A percentile compares a stretch with the other conserved stretches of the same genome.
Conservation (phyloP, 53 echinoderm and acorn worm genomes). For the Echinometra lucunter region DNA sequence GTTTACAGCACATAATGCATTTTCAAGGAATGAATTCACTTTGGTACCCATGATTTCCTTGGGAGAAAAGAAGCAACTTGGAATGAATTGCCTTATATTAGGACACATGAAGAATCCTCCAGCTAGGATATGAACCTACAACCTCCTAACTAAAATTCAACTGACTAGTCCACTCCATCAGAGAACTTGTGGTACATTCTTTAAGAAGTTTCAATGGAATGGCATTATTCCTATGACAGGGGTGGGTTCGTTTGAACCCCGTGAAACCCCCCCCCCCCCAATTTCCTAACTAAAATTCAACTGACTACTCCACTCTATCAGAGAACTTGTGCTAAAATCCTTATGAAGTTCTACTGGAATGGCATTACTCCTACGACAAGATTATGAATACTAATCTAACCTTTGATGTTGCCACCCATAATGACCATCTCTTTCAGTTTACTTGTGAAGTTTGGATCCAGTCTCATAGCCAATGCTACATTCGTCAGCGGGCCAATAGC, state of each 20-base stretch:
- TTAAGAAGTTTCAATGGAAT: not conserved
- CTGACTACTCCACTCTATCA: not conserved
- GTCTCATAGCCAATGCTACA: conserved; percentile 81
- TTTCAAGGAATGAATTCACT: not conserved
- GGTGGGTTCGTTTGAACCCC: too few species aligned
- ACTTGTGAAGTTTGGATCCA: conserved; percentile 86
- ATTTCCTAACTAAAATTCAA: not conserved
- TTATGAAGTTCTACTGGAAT: not conserved
- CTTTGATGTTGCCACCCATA: conserved; percentile 86
- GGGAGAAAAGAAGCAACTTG: not conserved
- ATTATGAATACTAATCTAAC: not conserved
- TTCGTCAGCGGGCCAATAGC: conserved; percentile 93
- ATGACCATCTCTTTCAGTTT: conserved; percentile 83
- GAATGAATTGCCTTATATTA: not conserved
- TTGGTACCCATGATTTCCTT: not conserved
- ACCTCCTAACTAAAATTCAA: not conserved
- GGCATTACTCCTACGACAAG: too few species aligned
- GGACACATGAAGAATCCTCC: not conserved
- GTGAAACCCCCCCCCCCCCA: too few species aligned
- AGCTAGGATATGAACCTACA: not conserved
- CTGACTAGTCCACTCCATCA: not conserved
- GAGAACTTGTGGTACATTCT: not conserved
- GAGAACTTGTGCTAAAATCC: not conserved
- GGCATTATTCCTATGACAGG: too few species aligned
- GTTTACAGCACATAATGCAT: not conserved